Percentiles rank a stretch among this genome's conserved stretches.
These are phyloP conservation scores for Coranthus polyacanthus DNA, from an alignment of 2,797 vertebrate genomes.

Conservation along the genomic window DNA sequence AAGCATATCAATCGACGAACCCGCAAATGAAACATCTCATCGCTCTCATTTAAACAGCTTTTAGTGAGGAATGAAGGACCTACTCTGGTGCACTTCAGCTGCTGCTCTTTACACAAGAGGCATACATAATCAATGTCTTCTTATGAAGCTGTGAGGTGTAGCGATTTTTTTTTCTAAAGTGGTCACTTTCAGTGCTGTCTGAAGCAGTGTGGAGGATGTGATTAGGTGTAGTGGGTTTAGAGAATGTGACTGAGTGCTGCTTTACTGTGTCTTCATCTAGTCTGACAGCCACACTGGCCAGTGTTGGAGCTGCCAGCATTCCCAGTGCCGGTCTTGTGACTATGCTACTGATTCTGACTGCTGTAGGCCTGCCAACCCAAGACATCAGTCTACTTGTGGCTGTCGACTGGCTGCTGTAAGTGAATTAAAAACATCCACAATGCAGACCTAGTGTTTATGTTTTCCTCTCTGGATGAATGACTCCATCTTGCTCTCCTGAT, in stretches of 20 bases:
- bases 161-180: background rate
- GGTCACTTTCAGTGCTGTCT: background rate
- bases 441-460: background rate
- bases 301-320: slow-evolving; percentile 97
- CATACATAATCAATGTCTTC: slow-evolving; percentile 12
- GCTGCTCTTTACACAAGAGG: slow-evolving; percentile 36
- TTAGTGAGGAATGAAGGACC: slow-evolving; percentile 24
- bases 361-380: slow-evolving; percentile 96
- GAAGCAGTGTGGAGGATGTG: slow-evolving; percentile 10
- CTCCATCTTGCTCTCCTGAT: background rate
- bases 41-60: slow-evolving; percentile 27
- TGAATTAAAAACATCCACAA: slow-evolving; percentile 43
- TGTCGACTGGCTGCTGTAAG: slow-evolving; percentile 99
- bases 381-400: slow-evolving; percentile 98
- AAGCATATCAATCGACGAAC: slow-evolving; percentile 29
- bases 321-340: slow-evolving; percentile 98
- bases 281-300: slow-evolving; percentile 96
- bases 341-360: slow-evolving; percentile 98
- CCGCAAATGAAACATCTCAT: slow-evolving; percentile 49
- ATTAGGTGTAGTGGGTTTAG: background rate
- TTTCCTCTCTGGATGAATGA: background rate
- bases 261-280: slow-evolving; percentile 74
- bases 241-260: slow-evolving; percentile 22
- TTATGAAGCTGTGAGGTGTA: slow-evolving; percentile 7
- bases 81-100: slow-evolving; percentile 73